Conservation (phyloP, 2,888 invertebrate species). For the Mylabris sibirica region DNA sequence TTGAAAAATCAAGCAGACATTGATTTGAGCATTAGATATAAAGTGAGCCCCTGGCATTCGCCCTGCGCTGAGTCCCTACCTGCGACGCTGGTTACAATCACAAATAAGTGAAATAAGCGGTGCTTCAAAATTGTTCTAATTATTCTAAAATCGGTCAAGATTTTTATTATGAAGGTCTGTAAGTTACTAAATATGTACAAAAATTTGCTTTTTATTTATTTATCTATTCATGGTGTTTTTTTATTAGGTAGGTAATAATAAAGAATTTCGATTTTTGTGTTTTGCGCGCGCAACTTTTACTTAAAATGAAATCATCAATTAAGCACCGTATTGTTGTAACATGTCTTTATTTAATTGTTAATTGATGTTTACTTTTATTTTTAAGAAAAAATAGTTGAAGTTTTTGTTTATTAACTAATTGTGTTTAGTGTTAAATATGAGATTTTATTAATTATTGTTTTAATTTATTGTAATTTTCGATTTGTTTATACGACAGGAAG, state of each 20-base stretch:
- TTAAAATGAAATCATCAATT: constrained; percentile 15
- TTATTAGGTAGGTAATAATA: neutral
- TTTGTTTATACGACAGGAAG: too few species aligned
- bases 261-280: neutral
- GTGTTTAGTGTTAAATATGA: neutral
- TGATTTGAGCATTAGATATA: too few species aligned
- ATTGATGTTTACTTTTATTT: neutral
- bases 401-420: neutral
- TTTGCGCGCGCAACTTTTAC: constrained; percentile 26
- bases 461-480: neutral
- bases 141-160: constrained; percentile 3
- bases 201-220: neutral
- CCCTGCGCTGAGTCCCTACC: too few species aligned
- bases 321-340: neutral
- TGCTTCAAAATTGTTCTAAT: neutral
- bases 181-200: neutral
- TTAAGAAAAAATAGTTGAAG: neutral
- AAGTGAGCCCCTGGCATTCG: too few species aligned
- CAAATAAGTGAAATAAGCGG: neutral
- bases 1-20: too few species aligned
- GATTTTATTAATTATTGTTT: neutral
- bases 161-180: neutral
- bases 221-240: too few species aligned
- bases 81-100: too few species aligned
- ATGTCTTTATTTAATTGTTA: constrained; percentile 2